These are phyloP conservation scores for Phalloptychus januarius DNA, from an alignment of 2,797 vertebrate genomes.

Conservation along the genomic window DNA sequence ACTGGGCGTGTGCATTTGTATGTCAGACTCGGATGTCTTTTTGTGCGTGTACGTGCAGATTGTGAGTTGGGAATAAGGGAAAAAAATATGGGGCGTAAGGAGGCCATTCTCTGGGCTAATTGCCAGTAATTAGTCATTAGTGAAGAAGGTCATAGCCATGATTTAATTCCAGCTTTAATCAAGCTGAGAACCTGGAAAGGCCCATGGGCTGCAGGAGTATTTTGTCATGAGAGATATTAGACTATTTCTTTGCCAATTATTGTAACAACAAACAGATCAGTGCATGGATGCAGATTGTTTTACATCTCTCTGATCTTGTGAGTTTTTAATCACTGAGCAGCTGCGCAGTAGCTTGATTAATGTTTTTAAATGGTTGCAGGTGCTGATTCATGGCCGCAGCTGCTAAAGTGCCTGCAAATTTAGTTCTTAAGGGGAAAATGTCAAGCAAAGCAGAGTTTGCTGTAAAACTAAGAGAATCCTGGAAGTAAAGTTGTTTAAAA, in stretches of 20 bases:
- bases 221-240: constrained; percentile 38
- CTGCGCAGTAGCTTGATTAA: constrained; percentile 9
- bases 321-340: constrained; percentile 17
- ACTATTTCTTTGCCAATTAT: constrained; percentile 51
- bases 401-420: constrained; percentile 3
- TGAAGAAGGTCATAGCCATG: constrained; percentile 78
- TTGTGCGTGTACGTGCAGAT: constrained; percentile 46
- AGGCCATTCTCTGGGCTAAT: constrained; percentile 76
- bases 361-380: background rate
- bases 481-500: background rate
- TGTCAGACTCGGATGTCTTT: constrained; percentile 30
- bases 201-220: constrained; percentile 48
- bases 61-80: constrained; percentile 63
- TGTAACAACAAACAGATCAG: constrained; percentile 42
- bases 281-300: background rate
- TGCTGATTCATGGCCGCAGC: background rate
- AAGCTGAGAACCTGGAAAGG: constrained; percentile 71
- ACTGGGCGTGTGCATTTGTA: constrained; percentile 40
- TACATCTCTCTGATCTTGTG: constrained; percentile 1
- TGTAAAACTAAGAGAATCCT: background rate
- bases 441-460: background rate
- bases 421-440: background rate
- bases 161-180: constrained; percentile 80
- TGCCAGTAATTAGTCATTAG: constrained; percentile 82
- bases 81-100: constrained; percentile 55